Evolutionary conservation across 2,888 invertebrate species (phyloP).

Genomic region (Napeogenes inachia): DNA sequence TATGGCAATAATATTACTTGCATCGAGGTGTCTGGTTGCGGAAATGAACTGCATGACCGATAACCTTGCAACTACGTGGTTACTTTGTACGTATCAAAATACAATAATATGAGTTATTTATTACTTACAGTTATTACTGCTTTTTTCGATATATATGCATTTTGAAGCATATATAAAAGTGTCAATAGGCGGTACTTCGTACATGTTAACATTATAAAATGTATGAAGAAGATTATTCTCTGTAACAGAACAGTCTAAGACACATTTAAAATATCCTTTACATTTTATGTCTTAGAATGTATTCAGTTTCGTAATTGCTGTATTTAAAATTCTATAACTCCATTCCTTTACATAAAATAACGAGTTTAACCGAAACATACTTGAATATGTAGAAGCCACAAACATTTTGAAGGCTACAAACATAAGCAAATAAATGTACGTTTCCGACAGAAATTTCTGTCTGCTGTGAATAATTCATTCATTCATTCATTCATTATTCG

Average conservation of each 20-base stretch:
- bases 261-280: too few species aligned
- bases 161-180: not conserved
- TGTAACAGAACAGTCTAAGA: too few species aligned
- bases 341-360: too few species aligned
- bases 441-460: not conserved
- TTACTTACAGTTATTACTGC: not conserved
- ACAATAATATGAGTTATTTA: slow-evolving; percentile 20
- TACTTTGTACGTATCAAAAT: slow-evolving; percentile 35
- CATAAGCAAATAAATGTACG: not conserved
- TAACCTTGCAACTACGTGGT: slow-evolving; percentile 53
- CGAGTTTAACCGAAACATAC: too few species aligned
- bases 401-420: not conserved
- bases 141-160: not conserved
- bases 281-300: too few species aligned
- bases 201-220: too few species aligned
- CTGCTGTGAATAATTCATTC: slow-evolving; percentile 12
- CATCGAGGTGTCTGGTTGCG: slow-evolving; percentile 49
- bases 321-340: too few species aligned
- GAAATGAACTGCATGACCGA: slow-evolving; percentile 55
- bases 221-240: too few species aligned
- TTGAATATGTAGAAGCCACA: not conserved
- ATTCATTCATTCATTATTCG: slow-evolving; percentile 17
- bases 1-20: slow-evolving; percentile 12
- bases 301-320: too few species aligned
- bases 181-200: not conserved